A percentile compares a stretch with the other conserved stretches of the same genome.
phyloP scores from a whole-genome alignment of 2,113 vertebrate genomes.

The Indicator indicator region DNA sequence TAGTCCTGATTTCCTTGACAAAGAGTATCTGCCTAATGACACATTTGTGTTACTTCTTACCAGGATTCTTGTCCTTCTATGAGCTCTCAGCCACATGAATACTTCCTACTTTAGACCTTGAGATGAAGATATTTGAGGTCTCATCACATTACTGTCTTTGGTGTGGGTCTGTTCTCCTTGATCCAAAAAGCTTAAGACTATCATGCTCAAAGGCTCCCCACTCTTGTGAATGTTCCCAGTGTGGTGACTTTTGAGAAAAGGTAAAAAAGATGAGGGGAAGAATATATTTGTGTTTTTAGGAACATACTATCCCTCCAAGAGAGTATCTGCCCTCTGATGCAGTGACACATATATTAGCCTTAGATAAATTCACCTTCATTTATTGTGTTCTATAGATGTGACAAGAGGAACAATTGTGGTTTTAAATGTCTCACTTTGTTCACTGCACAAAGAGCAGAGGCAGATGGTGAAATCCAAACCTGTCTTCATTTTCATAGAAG shows the following conservation, averaged over 20 bases:
- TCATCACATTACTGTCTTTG: not conserved
- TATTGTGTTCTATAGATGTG: fast-evolving
- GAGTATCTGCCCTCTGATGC: not conserved
- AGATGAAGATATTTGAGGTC: not conserved
- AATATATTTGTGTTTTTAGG: not conserved
- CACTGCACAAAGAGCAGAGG: not conserved
- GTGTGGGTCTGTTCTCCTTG: not conserved
- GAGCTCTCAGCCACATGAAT: fast-evolving
- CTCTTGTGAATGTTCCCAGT: not conserved
- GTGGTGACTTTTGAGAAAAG: not conserved
- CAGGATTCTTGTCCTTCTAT: no score
- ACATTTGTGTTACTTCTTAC: not conserved
- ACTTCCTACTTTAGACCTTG: not conserved
- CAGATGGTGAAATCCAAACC: not conserved
- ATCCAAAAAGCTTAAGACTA: not conserved
- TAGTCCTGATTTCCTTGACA: not conserved
- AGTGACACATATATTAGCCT: fast-evolving
- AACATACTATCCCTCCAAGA: not conserved
- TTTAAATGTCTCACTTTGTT: not conserved
- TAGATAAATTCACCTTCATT: fast-evolving
- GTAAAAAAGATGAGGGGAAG: not conserved
- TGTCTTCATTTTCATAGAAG: not conserved
- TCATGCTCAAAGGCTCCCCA: not conserved
- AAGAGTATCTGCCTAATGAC: not conserved
- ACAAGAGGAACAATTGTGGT: not conserved